Evolutionary conservation across 2,113 vertebrate species (phyloP).

Genomic region (Bufo bufo): DNA sequence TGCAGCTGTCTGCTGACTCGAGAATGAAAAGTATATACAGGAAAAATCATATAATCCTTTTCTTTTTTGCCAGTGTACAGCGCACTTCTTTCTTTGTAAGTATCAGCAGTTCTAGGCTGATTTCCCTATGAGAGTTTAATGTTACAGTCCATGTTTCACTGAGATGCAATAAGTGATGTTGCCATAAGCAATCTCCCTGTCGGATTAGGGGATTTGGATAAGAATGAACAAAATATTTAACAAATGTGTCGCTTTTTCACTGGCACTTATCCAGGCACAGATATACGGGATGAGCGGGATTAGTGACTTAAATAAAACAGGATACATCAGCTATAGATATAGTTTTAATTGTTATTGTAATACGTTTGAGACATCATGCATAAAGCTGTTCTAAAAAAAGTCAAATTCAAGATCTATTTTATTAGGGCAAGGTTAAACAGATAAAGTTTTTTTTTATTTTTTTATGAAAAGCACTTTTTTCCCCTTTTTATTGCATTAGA

Average conservation of each 20-base stretch:
- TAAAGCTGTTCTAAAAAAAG: neutral
- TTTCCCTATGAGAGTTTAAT: slow-evolving; percentile 18
- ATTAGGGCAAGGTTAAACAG: no score
- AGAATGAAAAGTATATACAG: neutral
- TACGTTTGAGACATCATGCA: neutral
- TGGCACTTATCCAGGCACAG: slow-evolving; percentile 20
- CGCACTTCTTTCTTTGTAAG: slow-evolving; percentile 13
- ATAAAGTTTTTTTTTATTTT: no score
- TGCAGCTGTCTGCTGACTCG: neutral
- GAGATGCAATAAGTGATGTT: slow-evolving; percentile 25
- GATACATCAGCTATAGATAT: neutral
- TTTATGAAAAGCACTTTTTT: no score
- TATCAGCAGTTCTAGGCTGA: slow-evolving; percentile 25
- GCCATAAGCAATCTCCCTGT: slow-evolving; percentile 27
- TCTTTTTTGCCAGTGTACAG: slow-evolving; percentile 4
- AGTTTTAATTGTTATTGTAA: neutral
- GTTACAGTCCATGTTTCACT: slow-evolving; percentile 34
- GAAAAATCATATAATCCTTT: slow-evolving; percentile 5
- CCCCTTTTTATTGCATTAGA: no score
- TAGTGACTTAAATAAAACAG: neutral
- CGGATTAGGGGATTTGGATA: slow-evolving; percentile 35
- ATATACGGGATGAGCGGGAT: neutral
- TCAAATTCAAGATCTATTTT: neutral
- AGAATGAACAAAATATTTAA: slow-evolving; percentile 34
- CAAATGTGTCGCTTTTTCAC: neutral